Percentiles rank a stretch among this genome's conserved stretches.
Evolutionary conservation across 1,140 invertebrate genomes (phyloP).

Genomic region (Andrena cerasifolii): DNA sequence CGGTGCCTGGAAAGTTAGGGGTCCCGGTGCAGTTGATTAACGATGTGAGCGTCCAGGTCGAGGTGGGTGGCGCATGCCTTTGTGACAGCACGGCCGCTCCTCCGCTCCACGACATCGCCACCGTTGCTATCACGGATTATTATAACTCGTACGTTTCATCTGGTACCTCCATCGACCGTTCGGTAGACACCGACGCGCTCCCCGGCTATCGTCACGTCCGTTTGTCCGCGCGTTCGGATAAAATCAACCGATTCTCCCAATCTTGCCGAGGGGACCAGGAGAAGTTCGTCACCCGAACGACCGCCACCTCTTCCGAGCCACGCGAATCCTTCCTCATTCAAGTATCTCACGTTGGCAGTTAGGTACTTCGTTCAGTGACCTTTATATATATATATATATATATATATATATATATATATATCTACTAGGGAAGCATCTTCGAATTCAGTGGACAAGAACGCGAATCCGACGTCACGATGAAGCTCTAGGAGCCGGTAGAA

Average conservation of each 20-base stretch:
- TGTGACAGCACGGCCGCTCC: slow-evolving; percentile 81
- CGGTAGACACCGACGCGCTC: slow-evolving; percentile 53
- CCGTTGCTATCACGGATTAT: slow-evolving; percentile 70
- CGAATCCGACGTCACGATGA: slow-evolving; percentile 17
- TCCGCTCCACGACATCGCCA: slow-evolving; percentile 73
- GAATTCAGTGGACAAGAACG: too few relatives aligned
- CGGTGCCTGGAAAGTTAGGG: slow-evolving; percentile 76
- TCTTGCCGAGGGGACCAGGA: not conserved
- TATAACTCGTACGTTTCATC: slow-evolving; percentile 71
- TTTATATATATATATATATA: too few relatives aligned
- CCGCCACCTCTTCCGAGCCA: not conserved
- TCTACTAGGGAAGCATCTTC: too few relatives aligned
- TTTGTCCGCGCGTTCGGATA: slow-evolving; percentile 42
- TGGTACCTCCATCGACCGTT: slow-evolving; percentile 55
- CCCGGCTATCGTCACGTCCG: slow-evolving; percentile 62
- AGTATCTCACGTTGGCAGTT: too few relatives aligned
- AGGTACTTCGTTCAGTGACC: too few relatives aligned
- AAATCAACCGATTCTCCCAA: slow-evolving; percentile 2
- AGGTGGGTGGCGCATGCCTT: slow-evolving; percentile 83
- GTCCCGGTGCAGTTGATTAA: slow-evolving; percentile 82
- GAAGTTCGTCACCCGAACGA: not conserved
- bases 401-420: too few relatives aligned
- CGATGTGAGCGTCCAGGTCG: slow-evolving; percentile 80
- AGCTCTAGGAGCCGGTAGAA: slow-evolving; percentile 16
- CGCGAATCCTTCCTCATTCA: not conserved